A percentile compares a stretch with the other conserved stretches of the same genome.
Evolutionary conservation across 2,797 vertebrate genomes (phyloP).

Genomic region (Phrynocephalus forsythii): DNA sequence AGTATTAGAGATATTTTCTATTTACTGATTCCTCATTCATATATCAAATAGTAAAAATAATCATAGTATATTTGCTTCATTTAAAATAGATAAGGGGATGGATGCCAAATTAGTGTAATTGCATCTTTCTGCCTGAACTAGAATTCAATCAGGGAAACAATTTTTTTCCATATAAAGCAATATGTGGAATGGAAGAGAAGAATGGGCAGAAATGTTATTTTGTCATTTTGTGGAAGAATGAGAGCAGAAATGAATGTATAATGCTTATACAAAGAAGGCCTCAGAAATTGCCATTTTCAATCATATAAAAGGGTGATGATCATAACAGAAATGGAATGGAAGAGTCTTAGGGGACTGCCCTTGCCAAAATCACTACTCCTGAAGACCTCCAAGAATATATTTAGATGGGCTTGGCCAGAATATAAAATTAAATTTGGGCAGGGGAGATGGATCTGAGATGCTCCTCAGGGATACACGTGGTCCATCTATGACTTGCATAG

Average conservation of each 20-base stretch:
- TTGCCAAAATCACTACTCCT: too few species aligned
- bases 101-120: background rate
- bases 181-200: background rate
- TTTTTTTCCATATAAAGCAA: background rate
- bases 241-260: background rate
- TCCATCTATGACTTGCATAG: background rate
- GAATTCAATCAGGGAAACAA: background rate
- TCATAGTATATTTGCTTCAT: background rate
- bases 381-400: too few species aligned
- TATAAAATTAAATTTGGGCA: too few species aligned
- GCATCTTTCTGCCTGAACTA: background rate
- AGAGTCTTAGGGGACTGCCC: too few species aligned
- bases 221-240: background rate
- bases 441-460: too few species aligned
- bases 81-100: slow-evolving; percentile 14
- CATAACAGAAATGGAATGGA: too few species aligned
- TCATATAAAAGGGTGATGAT: too few species aligned
- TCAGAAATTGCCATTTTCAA: too few species aligned
- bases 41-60: slow-evolving; percentile 9
- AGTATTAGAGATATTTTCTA: background rate
- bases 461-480: too few species aligned
- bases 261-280: too few species aligned
- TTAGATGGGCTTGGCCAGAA: too few species aligned
- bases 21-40: slow-evolving; percentile 1
- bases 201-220: background rate